Evolutionary conservation across 1,140 invertebrate genomes (phyloP), one percentile per base, ranked within the genome.

Genomic region (Elysia chlorotica): DNA sequence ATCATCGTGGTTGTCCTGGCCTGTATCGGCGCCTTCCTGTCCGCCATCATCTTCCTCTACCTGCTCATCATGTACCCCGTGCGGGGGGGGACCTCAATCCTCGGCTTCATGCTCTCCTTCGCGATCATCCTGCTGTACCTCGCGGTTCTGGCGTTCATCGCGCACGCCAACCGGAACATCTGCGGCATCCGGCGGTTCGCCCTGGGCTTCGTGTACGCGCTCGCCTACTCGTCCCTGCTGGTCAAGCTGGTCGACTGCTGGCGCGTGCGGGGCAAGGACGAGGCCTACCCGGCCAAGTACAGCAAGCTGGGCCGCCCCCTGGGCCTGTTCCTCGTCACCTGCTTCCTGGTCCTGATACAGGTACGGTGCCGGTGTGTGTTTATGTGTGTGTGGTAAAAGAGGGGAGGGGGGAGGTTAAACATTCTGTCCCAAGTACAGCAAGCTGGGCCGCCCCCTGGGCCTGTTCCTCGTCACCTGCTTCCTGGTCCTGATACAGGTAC

Each of bases 211-310:
- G 83, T 86, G 2, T 90, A 90, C 75, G 82, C 87, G 17, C 79
- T 89, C 30, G 82, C 86, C 10, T 89, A 89, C 70, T 82, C 86
- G 23, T 85, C 86, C 1, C 83, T 90, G 74, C 82, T 90, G 56
- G 85, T 90, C 0, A 90, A 90, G 71, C 85, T 89, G 6, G 81
- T 89, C 23, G 87, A 88, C 72, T 84, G 81, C 33, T 89, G 87
- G 86, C 74, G 87, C 28, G 76, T 82, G 0, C 81, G 81, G 65
- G 73, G 81, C 10, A 82, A 87, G 61, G 82, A 83, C 33, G 82
- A 85, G 6, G 74, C 79, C n/a, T 79, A 79, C 56, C 76, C 78
- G 14, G 80, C 82, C 31, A 82, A 82, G 70, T 87, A 87, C 72
- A 82, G 81, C 59, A 85, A 85, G 53, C 76, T 85, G 28, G 76